Base-by-base conservation (phyloP, 2,797 vertebrate species). In the Chlorospingus semifuscus region DNA sequence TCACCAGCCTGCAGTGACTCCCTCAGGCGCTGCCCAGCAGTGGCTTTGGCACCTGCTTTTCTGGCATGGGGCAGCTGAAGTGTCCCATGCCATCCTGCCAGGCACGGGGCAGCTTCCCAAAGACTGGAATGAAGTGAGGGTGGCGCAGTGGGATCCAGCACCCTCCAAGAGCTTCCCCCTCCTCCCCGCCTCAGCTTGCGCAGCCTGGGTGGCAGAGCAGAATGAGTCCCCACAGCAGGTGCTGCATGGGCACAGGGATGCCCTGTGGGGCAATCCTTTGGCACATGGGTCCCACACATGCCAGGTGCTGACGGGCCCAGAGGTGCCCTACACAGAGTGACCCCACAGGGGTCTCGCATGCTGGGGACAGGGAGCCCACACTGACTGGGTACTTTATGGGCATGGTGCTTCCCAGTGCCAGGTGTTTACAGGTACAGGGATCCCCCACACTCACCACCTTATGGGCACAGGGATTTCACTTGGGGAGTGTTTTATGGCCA, bases 1-100 rank as follows among this genome's bases (percentile, higher is more conserved):
- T 92, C 83, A 93, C 56, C 83, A 72, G 59, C n/a, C 82, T 87
- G 91, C 91, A 87, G 81, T 59, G 71, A 87, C 50, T 82, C 39
- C 66, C 66, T 70, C 66, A 22, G 32, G 42, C 11, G 0, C 70
- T 89, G 82, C 71, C 78, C 1, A 0, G 55, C 1, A 0, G 41
- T 50, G 61, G 27, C 66, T 91, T 91, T 93, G 91, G 89, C 87
- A 89, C 65, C 55, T 2, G 1, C 50, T 82, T 76, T 69, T 66
- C 64, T 92, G 87, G 89, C 87, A 69, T 6, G 1, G 78, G 61
- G 46, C 68, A 77, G 50, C 63, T 15, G 0, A 66, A 80, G 64
- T 23, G n/a, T 64, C 68, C 72, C 24, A 3, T 83, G 83, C 76
- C 89, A 70, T 46, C 41, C 64, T 1, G 1, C 42, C 11, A 1